Base-by-base conservation (phyloP, 1,140 invertebrate genomes). In the Atopsyche davidsoni region DNA sequence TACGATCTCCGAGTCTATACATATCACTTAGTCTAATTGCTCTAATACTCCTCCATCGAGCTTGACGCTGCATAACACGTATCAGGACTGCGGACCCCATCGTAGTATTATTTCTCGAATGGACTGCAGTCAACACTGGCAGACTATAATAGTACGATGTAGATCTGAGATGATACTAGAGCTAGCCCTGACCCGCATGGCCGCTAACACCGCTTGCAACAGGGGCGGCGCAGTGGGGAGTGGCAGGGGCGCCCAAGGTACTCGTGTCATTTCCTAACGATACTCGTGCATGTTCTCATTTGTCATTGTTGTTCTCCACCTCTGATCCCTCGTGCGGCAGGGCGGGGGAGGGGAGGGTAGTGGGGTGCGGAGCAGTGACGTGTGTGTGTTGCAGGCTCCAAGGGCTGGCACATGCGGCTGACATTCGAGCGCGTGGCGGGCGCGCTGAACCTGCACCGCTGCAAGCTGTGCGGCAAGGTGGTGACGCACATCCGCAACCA, bases 401-500 rank as follows among this genome's bases (percentile, higher is more conserved):
- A 87, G 83, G 83, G 85, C 79, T 88, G 86, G 85, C 86, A 88
- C 79, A 89, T 89, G 86, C 82, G 86, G 77, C 84, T 88, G 74
- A 87, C 86, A 70, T 89, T 89, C 80, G 87, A 89, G 79, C 85
- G 86, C 63, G 80, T 88, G 76, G 85, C 85, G 74, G 86, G 86
- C 73, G 83, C 83, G 77, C 84, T 85, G 70, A 89, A 89, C 79
- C 83, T 87, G 77, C 86, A 88, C 79, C 85, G 85, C 73, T 89
- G 87, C 80, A 88, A 88, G 80, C 80, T 89, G 74, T 89, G 86
- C 79, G 87, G 87, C 74, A 89, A 89, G 81, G 84, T 89, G 77
- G 86, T 89, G 75, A 88, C 86, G 69, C 86, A 89, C 80, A 88
- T 89, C 77, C 82, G 87, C 69, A 89, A 89, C 78, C 87, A 89